phyloP scores from a whole-genome alignment of 2,888 invertebrate genomes.

The Xestia xanthographa region DNA sequence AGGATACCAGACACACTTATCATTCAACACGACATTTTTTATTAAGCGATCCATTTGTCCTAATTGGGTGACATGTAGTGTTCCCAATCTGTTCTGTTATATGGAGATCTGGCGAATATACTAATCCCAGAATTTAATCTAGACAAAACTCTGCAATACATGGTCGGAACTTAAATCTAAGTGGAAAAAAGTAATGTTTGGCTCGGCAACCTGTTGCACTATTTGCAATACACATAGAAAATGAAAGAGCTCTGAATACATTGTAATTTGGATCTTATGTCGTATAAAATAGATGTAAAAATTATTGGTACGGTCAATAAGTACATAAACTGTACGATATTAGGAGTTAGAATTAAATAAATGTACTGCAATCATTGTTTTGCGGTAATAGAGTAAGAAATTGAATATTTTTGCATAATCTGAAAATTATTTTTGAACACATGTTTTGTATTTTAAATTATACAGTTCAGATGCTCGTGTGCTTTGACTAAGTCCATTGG shows the following conservation, averaged over 20 bases:
- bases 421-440: constrained; percentile 57
- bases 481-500: constrained; percentile 45
- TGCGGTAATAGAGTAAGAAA: constrained; percentile 51
- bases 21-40: constrained; percentile 2
- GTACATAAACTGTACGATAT: constrained; percentile 64
- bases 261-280: constrained; percentile 54
- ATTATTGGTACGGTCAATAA: constrained; percentile 60
- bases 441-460: constrained; percentile 55
- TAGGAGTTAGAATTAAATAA: constrained; percentile 53
- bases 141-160: constrained; percentile 7
- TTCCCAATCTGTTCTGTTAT: background rate
- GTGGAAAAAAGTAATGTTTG: constrained; percentile 1
- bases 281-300: constrained; percentile 63
- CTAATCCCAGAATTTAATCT: background rate
- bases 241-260: constrained; percentile 61
- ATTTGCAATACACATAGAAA: constrained; percentile 10
- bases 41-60: constrained; percentile 6
- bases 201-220: background rate
- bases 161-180: constrained; percentile 14
- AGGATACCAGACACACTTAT: constrained; percentile 20
- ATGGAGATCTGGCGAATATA: background rate
- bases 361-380: constrained; percentile 46
- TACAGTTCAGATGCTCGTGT: constrained; percentile 52
- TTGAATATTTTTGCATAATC: constrained; percentile 67
- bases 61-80: background rate